A percentile compares a stretch with the other conserved stretches of the same genome.
Conservation (phyloP, 1,140 invertebrate genomes). For the Hormaphis cornu region DNA sequence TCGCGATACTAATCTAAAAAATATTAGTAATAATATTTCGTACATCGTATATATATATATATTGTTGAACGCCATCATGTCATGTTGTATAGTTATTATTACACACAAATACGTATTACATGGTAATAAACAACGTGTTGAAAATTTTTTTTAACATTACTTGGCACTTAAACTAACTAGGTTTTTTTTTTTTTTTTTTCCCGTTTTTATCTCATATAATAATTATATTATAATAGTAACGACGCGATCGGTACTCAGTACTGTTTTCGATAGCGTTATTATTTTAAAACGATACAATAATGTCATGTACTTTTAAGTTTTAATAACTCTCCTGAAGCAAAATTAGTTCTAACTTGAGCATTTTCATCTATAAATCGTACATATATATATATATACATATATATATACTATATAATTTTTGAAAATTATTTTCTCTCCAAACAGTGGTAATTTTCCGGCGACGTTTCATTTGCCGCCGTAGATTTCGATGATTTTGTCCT, state of each 20-base stretch:
- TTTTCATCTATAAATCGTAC: constrained; percentile 34
- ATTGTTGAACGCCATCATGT: constrained; percentile 2
- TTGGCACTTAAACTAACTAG: constrained; percentile 30
- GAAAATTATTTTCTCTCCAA: constrained; percentile 25
- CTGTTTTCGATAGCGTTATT: constrained; percentile 24
- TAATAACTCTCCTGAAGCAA: constrained; percentile 34
- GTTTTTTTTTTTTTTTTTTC: background rate
- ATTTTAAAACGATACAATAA: too few relatives aligned
- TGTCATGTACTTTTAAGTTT: constrained; percentile 12
- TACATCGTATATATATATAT: too few relatives aligned
- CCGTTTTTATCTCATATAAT: background rate
- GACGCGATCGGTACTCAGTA: background rate
- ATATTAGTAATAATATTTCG: constrained; percentile 24
- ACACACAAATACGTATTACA: too few relatives aligned
- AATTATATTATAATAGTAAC: background rate
- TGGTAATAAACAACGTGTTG: constrained; percentile 26
- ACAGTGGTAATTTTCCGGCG: constrained; percentile 31
- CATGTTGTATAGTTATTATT: too few relatives aligned
- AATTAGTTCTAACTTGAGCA: constrained; percentile 36
- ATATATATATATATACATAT: background rate
- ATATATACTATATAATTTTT: too few relatives aligned
- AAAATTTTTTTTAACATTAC: constrained; percentile 7
- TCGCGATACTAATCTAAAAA: constrained; percentile 29
- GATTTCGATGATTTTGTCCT: constrained; percentile 90
- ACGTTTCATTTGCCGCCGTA: constrained; percentile 87